These are phyloP conservation scores for Apeira syringaria DNA, from an alignment of 2,888 invertebrate genomes.

Conservation along the genomic window DNA sequence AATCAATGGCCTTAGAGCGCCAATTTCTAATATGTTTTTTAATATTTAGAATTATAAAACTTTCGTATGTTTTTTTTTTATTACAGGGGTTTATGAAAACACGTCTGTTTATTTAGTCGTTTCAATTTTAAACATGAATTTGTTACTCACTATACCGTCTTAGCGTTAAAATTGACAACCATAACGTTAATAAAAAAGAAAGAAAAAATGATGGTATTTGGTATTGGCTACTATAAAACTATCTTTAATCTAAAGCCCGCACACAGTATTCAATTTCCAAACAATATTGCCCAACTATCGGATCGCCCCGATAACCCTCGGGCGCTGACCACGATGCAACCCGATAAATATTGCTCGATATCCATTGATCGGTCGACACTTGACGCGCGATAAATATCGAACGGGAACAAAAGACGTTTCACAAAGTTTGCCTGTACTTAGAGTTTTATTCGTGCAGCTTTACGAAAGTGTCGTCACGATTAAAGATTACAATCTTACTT, in stretches of 20 bases:
- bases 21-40: too few species aligned
- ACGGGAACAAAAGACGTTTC: conserved; percentile 2
- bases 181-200: too few species aligned
- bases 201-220: too few species aligned
- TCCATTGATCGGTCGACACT: conserved; percentile 31
- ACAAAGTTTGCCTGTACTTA: conserved; percentile 3
- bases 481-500: conserved; percentile 52
- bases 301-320: conserved; percentile 23
- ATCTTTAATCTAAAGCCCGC: conserved; percentile 6
- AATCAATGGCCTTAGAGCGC: too few species aligned
- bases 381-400: conserved; percentile 23
- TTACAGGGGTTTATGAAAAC: too few species aligned
- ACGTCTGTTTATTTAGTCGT: too few species aligned
- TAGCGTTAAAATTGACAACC: too few species aligned
- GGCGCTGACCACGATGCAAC: conserved; percentile 24
- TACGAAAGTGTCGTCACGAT: conserved; percentile 69
- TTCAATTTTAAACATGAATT: too few species aligned
- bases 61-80: not conserved
- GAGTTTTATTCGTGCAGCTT: conserved; percentile 61
- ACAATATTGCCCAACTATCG: conserved; percentile 18
- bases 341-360: conserved; percentile 17
- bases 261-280: conserved; percentile 27
- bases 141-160: too few species aligned
- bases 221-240: conserved; percentile 2
- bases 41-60: not conserved